These are phyloP conservation scores for Morone saxatilis DNA, from an alignment of 2,113 vertebrate genomes.

Conservation along the genomic window DNA sequence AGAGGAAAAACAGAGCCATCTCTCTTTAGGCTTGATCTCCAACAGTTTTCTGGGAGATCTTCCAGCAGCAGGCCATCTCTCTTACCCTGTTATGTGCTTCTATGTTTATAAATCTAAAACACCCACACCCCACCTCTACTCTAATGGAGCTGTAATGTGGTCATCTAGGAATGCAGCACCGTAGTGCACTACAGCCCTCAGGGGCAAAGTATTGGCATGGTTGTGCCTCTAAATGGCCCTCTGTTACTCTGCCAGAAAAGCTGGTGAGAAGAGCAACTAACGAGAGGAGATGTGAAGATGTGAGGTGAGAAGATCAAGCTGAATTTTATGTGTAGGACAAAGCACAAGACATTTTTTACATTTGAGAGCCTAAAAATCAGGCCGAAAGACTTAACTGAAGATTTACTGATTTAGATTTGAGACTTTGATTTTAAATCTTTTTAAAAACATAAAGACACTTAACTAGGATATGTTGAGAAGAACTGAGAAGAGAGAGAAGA, in stretches of 20 bases:
- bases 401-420: neutral
- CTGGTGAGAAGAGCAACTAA: neutral
- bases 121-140: neutral
- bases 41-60: slow-evolving; percentile 36
- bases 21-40: slow-evolving; percentile 24
- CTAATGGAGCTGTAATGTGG: slow-evolving; percentile 57
- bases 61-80: slow-evolving; percentile 35
- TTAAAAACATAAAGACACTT: neutral
- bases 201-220: slow-evolving; percentile 44
- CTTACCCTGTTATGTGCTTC: slow-evolving; percentile 21
- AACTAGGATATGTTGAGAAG: too few species aligned
- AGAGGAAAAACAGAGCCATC: slow-evolving; percentile 12
- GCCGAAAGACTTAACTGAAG: neutral
- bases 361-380: neutral
- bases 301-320: neutral
- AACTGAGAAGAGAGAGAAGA: neutral
- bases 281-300: neutral
- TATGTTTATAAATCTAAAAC: slow-evolving; percentile 46
- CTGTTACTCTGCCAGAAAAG: slow-evolving; percentile 24
- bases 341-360: neutral
- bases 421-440: neutral
- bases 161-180: slow-evolving; percentile 29
- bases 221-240: slow-evolving; percentile 30
- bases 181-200: slow-evolving; percentile 26
- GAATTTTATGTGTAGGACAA: neutral